Evolutionary conservation across 2,113 vertebrate species (phyloP).

Genomic region (Xiphophorus couchianus): DNA sequence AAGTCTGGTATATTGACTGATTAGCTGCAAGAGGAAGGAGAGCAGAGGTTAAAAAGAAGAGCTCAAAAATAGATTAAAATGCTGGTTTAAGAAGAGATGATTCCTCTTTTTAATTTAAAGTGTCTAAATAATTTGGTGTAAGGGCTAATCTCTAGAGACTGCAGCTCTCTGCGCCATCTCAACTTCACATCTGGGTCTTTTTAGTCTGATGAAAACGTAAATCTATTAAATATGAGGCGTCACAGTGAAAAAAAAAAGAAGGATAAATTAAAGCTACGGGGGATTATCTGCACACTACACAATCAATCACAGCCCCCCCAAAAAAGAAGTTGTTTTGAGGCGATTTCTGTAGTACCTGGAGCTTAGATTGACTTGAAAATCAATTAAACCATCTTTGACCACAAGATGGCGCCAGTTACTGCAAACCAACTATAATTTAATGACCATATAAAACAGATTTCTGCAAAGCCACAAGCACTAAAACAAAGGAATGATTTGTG

Average conservation of each 20-base stretch:
- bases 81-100: constrained; percentile 44
- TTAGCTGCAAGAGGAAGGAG: constrained; percentile 44
- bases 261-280: constrained; percentile 23
- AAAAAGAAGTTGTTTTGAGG: neutral
- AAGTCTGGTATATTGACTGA: constrained; percentile 41
- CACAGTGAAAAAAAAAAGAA: neutral
- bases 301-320: neutral
- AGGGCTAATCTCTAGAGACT: constrained; percentile 17
- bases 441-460: neutral
- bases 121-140: constrained; percentile 47
- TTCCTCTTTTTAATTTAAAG: constrained; percentile 17
- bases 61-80: constrained; percentile 48
- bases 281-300: neutral
- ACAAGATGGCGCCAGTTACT: constrained; percentile 38
- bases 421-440: neutral
- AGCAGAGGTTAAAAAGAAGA: constrained; percentile 33
- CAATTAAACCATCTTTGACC: neutral
- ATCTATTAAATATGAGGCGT: neutral
- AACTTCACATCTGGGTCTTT: neutral
- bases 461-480: constrained; percentile 18
- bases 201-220: constrained; percentile 2
- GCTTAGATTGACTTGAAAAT: neutral
- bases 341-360: neutral
- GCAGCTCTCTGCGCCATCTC: neutral
- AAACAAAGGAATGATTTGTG: constrained; percentile 44